A percentile compares a stretch with the other conserved stretches of the same genome.
These are phyloP conservation scores for Proisotoma minuta DNA, from an alignment of 2,888 invertebrate species.

Conservation along the genomic window DNA sequence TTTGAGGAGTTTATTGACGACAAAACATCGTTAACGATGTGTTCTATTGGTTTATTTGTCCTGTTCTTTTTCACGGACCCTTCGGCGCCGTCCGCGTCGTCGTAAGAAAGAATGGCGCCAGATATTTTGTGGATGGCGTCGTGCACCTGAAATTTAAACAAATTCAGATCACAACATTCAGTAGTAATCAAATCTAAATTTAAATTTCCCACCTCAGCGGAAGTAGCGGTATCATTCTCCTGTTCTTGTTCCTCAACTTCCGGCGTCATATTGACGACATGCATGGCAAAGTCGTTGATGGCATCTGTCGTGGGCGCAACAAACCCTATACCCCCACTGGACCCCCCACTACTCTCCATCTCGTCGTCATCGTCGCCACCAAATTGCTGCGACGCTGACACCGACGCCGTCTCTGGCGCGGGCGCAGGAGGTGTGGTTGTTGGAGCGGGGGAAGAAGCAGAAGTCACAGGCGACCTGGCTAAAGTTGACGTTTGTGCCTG, in stretches of 20 bases:
- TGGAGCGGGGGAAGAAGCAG: background rate
- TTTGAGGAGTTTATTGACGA: conserved; percentile 37
- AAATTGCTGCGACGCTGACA: too few relatives aligned
- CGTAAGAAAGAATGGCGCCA: conserved; percentile 42
- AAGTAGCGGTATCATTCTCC: conserved; percentile 44
- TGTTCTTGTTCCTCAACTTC: conserved; percentile 24
- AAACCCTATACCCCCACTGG: conserved; percentile 19
- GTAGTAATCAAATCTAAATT: conserved; percentile 14
- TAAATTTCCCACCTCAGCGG: conserved; percentile 34
- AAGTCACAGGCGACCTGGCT: conserved; percentile 6
- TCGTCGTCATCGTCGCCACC: conserved; percentile 41
- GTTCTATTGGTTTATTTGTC: conserved; percentile 40
- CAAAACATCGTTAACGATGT: conserved; percentile 45
- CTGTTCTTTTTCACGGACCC: conserved; percentile 5
- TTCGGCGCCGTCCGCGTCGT: conserved; percentile 16
- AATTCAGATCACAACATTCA: background rate
- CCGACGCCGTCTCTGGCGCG: too few relatives aligned
- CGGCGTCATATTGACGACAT: conserved; percentile 27
- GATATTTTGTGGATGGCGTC: conserved; percentile 47
- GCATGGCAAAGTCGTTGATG: conserved; percentile 38
- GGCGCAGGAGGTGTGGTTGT: background rate
- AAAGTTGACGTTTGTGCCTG: conserved; percentile 13
- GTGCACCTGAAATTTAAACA: conserved; percentile 21
- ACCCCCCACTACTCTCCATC: conserved; percentile 21
- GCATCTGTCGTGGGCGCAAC: conserved; percentile 29